A percentile compares a stretch with the other conserved stretches of the same genome.
Evolutionary conservation across 2,888 invertebrate genomes (phyloP).

Genomic region (Pollenia amentaria): DNA sequence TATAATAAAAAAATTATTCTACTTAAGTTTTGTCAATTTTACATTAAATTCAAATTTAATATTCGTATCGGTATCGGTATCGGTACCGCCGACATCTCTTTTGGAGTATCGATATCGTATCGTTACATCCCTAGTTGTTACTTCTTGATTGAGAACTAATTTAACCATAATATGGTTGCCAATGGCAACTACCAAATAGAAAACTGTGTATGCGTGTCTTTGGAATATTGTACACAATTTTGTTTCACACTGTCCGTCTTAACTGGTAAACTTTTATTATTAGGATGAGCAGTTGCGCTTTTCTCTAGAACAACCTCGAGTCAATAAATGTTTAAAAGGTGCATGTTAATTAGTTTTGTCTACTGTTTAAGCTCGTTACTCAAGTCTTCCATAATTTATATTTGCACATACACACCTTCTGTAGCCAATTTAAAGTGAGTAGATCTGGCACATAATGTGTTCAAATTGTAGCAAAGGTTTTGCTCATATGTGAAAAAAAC

Average conservation of each 20-base stretch:
- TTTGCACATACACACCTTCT: conserved; percentile 15
- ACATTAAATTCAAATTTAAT: too few species aligned
- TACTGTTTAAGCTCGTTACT: conserved; percentile 42
- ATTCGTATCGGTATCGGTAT: too few species aligned
- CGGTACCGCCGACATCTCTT: too few species aligned
- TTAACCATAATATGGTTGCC: too few species aligned
- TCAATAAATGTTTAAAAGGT: conserved; percentile 53
- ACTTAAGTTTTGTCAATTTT: too few species aligned
- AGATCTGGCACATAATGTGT: not conserved
- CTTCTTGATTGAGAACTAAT: too few species aligned
- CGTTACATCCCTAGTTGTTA: too few species aligned
- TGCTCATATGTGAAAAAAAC: not conserved
- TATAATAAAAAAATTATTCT: too few species aligned
- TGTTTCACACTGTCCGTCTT: not conserved
- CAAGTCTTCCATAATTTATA: conserved; percentile 37
- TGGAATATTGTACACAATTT: too few species aligned
- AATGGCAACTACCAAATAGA: too few species aligned
- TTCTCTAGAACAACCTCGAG: conserved; percentile 14
- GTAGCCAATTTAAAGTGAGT: not conserved
- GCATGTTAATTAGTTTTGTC: conserved; percentile 63
- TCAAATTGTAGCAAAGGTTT: conserved; percentile 14
- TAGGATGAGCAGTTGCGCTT: conserved; percentile 13
- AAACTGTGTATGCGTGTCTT: too few species aligned
- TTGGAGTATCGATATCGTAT: too few species aligned
- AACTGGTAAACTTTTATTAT: not conserved